These are phyloP conservation scores for Pachycephala philippinensis DNA, from an alignment of 2,113 vertebrate species.

Conservation along the genomic window DNA sequence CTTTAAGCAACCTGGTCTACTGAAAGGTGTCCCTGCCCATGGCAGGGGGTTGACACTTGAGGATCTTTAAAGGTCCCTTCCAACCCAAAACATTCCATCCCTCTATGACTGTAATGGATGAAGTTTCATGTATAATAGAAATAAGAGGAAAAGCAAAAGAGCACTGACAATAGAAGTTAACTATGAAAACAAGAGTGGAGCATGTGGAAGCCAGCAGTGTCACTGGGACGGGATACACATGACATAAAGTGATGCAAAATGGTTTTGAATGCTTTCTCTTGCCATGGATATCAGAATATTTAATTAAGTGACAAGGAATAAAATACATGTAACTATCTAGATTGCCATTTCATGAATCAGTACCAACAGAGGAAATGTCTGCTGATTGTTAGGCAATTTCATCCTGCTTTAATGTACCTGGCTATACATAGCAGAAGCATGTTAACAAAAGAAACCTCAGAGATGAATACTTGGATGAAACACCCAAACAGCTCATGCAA, in stretches of 20 bases:
- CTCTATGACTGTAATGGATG: neutral
- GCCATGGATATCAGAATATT: neutral
- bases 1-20: neutral
- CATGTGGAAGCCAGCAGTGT: neutral
- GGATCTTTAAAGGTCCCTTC: neutral
- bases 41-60: neutral
- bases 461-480: neutral
- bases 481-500: neutral
- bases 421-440: neutral
- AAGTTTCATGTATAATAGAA: neutral
- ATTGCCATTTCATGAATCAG: neutral
- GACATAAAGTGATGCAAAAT: neutral
- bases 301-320: neutral
- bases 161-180: neutral
- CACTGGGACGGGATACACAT: neutral
- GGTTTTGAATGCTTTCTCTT: neutral
- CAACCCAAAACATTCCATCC: neutral
- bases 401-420: neutral
- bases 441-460: neutral
- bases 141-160: neutral
- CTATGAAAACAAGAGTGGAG: neutral
- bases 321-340: neutral
- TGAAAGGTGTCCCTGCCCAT: neutral
- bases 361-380: neutral
- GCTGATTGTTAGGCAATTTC: neutral